Conservation (phyloP, 2,888 invertebrate species). For the Eupelmus urozonus region DNA sequence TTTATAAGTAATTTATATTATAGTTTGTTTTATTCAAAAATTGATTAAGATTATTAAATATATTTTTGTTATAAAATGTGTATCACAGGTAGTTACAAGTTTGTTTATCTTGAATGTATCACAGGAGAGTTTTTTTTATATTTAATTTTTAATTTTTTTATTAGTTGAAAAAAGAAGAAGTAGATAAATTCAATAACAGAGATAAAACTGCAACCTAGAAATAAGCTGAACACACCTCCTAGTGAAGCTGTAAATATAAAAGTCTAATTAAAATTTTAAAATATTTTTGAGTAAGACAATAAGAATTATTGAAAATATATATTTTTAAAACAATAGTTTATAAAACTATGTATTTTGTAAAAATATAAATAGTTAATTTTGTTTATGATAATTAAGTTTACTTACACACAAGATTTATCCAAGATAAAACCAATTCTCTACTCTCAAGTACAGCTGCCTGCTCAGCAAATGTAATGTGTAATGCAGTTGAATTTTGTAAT, state of each 20-base stretch:
- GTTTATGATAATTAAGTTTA: constrained; percentile 42
- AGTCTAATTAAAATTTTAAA: neutral
- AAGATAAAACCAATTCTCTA: constrained; percentile 66
- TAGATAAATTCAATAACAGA: constrained; percentile 76
- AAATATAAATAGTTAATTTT: neutral
- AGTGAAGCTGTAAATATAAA: constrained; percentile 70
- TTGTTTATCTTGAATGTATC: constrained; percentile 40
- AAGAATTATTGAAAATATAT: neutral
- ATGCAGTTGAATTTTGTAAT: constrained; percentile 62
- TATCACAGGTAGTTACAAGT: constrained; percentile 46
- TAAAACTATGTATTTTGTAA: neutral
- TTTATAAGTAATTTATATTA: constrained; percentile 31
- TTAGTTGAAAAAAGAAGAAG: constrained; percentile 66
- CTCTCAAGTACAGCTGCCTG: constrained; percentile 63
- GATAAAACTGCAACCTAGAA: constrained; percentile 77
- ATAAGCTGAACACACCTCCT: constrained; percentile 77
- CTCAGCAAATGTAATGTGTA: constrained; percentile 66
- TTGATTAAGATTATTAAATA: constrained; percentile 30
- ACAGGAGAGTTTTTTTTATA: constrained; percentile 37
- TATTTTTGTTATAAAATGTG: constrained; percentile 41
- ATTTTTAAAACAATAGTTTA: neutral
- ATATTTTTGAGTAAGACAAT: neutral
- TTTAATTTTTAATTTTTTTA: constrained; percentile 56
- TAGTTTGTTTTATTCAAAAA: constrained; percentile 15
- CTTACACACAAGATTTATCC: constrained; percentile 68